Evolutionary conservation across 23 tunicate genomes (phyloP), one percentile per base, ranked within the genome.

Genomic region (Halocynthia aurantium): DNA sequence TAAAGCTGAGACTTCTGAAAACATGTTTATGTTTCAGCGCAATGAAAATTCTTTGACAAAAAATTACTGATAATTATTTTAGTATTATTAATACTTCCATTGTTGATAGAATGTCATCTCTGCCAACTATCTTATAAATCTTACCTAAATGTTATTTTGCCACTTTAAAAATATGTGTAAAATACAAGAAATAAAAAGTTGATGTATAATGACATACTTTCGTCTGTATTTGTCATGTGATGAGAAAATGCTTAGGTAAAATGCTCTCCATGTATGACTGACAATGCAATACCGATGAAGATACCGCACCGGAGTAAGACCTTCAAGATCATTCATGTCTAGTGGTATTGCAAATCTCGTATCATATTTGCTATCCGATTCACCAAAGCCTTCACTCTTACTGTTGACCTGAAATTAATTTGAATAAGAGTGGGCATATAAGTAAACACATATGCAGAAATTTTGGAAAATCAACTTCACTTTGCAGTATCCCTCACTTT

Each of bases 331-430:
- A 52, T 85, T 58, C 22, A 75, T 50, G 51, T 89, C 96, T 31
- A 89, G 52, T 6, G 96, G 96, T 6, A 89, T 49, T 8, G 88
- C 61, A 80, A 89, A 89, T 10, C 96, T 72, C 13, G 88, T 89
- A 61, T 89, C 96, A 67, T 69, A 89, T 51, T 87, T 66, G 52
- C 88, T 84, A 53, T 72, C 73, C 6, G 88, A 52, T n/a, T 83
- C 96, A 10, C 88, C 83, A 53, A 84, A 88, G 20, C 94, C 85
- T 6, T 81, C 85, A 8, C 85, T 80, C 52, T 71, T 70, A 65
- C 5, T 65, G 19, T 49, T 65, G 19, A 49, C 70, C 70, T 65
- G 2, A 58, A n/a, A 58, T 0, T 31, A 31, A 31, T 31, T 4
- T 31, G 44, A 31, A 31, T 31, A 31, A 31, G 44, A 31, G 44